Evolutionary conservation across 2,888 invertebrate species (phyloP).

Genomic region (Nymphalis urticae): DNA sequence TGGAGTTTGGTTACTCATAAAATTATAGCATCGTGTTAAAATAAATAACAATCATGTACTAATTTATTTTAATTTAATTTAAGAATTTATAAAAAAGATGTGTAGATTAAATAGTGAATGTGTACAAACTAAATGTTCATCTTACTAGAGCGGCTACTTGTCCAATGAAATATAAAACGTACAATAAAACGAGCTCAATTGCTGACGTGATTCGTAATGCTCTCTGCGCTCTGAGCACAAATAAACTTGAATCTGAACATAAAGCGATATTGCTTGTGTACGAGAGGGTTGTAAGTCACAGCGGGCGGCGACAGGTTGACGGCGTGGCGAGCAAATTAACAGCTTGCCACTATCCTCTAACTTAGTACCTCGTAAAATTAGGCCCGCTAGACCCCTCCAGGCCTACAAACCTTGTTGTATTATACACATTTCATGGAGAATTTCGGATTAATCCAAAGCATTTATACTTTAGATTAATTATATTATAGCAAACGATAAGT

Average conservation of each 20-base stretch:
- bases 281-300: conserved; percentile 64
- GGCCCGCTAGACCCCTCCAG: conserved; percentile 72
- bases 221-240: conserved; percentile 15
- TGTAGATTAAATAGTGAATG: too few species aligned
- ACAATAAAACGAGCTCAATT: conserved; percentile 25
- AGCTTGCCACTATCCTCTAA: conserved; percentile 75
- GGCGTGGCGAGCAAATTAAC: conserved; percentile 75
- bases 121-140: too few species aligned
- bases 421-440: conserved; percentile 46
- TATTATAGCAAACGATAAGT: not conserved
- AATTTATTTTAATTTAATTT: conserved; percentile 9
- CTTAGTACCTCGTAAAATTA: conserved; percentile 80
- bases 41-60: not conserved
- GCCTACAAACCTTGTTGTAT: conserved; percentile 47
- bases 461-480: conserved; percentile 50
- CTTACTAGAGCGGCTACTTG: not conserved
- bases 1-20: conserved; percentile 70
- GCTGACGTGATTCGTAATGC: conserved; percentile 24
- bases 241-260: conserved; percentile 31
- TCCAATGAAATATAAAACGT: conserved; percentile 17
- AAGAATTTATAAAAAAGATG: not conserved
- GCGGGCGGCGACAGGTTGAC: conserved; percentile 76
- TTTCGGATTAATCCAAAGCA: conserved; percentile 54
- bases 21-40: conserved; percentile 55
- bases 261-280: conserved; percentile 31